Base-by-base conservation (phyloP, 1,140 invertebrate genomes). In the Plectus sambesii region DNA sequence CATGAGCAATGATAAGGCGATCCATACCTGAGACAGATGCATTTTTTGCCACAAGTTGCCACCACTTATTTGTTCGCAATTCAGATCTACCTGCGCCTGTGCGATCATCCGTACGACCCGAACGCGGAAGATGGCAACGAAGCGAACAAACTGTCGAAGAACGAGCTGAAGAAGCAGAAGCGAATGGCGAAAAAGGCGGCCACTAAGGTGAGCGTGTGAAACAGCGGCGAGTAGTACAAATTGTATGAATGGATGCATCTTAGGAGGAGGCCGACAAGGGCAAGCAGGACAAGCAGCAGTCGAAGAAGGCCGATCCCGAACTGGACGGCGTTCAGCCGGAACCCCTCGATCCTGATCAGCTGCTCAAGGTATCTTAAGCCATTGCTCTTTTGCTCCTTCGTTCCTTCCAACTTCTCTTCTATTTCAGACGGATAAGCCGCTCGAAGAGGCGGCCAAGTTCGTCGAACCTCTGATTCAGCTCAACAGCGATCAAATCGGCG, bases 401-500 rank as follows among this genome's bases (percentile, higher is more conserved):
- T 33, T 17, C 17, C 12, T 33, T 33, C 17, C 17, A 33, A 12
- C 12, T 12, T 33, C 12, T 33, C 12, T 12, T 33, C 17, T 33
- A 12, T 33, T 17, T 33, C 17, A 33, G 26, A 41, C 58, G 2
- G 42, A 62, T 12, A 39, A 50, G 45, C 66, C 66, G 4, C 40
- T 67, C 20, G 64, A 66, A 9, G 66, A 67, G 26, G 64, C 66
- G n/a, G 38, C 51, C 23, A 69, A 69, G 27, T 69, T 67, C 36
- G 39, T 62, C 12, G 17, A 53, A n/a, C 61, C 59, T 12, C 33
- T 69, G 12, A 27, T 67, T 17, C 47, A 48, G 33, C 33, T 64
- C 20, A 54, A 49, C 33, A 50, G 56, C 26, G 49, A 55, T 12
- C 54, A 65, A 43, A 33, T 58, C 8, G 57, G 64, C 19, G 42